phyloP scores from a whole-genome alignment of 2,113 vertebrate genomes.

The Syngnathus scovelli region DNA sequence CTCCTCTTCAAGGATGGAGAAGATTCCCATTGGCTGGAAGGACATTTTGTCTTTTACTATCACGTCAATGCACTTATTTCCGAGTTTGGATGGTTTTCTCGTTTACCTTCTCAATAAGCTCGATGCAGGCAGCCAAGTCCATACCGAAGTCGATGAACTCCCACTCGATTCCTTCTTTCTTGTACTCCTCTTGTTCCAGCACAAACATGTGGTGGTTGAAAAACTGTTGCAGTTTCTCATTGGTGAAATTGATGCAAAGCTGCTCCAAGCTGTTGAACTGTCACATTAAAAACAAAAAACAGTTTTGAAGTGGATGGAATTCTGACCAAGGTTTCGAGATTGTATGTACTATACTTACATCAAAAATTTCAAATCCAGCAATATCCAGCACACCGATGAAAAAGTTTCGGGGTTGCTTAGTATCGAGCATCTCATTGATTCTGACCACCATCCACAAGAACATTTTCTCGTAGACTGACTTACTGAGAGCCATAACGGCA shows the following conservation, averaged over 20 bases:
- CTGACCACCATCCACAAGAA: constrained; percentile 75
- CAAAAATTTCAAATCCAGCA: constrained; percentile 77
- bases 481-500: constrained; percentile 60
- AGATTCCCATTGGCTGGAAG: constrained; percentile 73
- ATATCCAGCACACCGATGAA: constrained; percentile 77
- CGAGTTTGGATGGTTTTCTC: neutral
- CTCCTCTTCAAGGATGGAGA: constrained; percentile 74
- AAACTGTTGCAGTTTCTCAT: constrained; percentile 89
- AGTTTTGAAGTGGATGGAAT: too few relatives aligned
- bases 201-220: constrained; percentile 86
- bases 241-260: constrained; percentile 87
- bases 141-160: constrained; percentile 87
- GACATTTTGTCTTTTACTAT: neutral
- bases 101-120: constrained; percentile 82
- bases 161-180: constrained; percentile 85
- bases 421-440: constrained; percentile 76
- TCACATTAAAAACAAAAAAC: constrained; percentile 25
- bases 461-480: constrained; percentile 75
- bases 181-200: constrained; percentile 86
- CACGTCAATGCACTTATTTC: neutral
- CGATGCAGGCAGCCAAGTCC: constrained; percentile 85
- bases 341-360: constrained; percentile 53
- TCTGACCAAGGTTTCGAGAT: too few relatives aligned
- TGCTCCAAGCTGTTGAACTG: constrained; percentile 86
- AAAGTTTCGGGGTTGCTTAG: constrained; percentile 65